Conservation (phyloP, 2,888 invertebrate genomes). For the Spicauda simplicius region DNA sequence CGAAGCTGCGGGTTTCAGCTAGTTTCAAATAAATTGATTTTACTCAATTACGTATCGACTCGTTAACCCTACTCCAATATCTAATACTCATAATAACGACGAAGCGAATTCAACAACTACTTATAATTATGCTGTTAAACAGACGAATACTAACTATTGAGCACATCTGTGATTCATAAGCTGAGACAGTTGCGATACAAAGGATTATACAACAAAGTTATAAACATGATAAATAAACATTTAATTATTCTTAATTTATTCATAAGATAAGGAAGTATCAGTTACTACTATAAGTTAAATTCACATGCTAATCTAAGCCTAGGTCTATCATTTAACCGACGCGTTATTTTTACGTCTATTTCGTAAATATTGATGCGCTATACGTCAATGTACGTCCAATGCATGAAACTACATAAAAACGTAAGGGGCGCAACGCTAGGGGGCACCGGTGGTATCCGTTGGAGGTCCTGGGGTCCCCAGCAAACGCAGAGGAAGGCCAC, state of each 20-base stretch:
- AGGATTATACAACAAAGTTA: conserved; percentile 13
- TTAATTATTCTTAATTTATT: conserved; percentile 24
- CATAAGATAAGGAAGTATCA: conserved; percentile 16
- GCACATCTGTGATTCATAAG: conserved; percentile 48
- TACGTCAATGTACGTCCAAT: not conserved
- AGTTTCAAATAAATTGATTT: too few relatives aligned
- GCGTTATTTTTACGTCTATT: not conserved
- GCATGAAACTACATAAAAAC: not conserved
- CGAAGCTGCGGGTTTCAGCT: too few relatives aligned
- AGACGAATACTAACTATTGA: conserved; percentile 47
- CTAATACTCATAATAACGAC: conserved; percentile 17
- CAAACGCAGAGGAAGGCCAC: too few relatives aligned
- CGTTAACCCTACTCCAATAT: not conserved
- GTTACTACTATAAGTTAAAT: not conserved
- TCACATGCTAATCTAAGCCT: not conserved
- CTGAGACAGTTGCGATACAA: conserved; percentile 32
- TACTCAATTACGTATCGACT: conserved; percentile 1
- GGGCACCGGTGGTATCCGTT: too few relatives aligned
- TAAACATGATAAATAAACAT: conserved; percentile 8
- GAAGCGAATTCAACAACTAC: conserved; percentile 31
- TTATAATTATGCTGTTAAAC: conserved; percentile 38
- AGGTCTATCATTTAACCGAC: not conserved
- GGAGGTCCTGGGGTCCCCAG: too few relatives aligned
- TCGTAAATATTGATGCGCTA: not conserved
- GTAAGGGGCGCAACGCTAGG: too few relatives aligned